Evolutionary conservation across 2,113 vertebrate genomes (phyloP), one percentile per base, ranked within the genome.

Genomic region (Parotia lawesii): DNA sequence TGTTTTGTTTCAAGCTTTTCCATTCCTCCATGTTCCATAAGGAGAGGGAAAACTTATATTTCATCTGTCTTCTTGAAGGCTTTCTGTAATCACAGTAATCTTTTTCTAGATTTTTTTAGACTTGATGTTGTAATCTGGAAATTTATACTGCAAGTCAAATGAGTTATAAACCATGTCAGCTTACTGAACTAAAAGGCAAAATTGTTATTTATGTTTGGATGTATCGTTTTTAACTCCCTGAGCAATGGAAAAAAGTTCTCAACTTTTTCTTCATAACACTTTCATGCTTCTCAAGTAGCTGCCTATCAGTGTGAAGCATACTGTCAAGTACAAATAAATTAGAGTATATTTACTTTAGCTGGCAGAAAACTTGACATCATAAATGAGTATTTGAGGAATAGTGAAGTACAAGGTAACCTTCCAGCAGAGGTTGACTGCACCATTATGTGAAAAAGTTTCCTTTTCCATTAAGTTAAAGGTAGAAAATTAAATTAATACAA

Each of bases 241-340:
- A 96, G 27, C 16, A 93, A 73, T 29, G 38, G 35, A 72, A 90
- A 90, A 73, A 5, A 23, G 4, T 80, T 91, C 33, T 76, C 16
- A 90, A 50, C 9, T 25, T 95, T 94, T 90, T 79, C 27, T 86
- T 94, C 44, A 71, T 27, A 81, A 84, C 38, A 67, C 2, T 77
- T 89, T 78, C 75, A 61, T 5, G 0, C 10, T 92, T 73, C 29
- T 94, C 42, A 92, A 33, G 10, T 72, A 86, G 21, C 21, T 96
- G 75, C 62, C 45, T 93, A 40, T 89, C 61, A 77, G 4, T 35
- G 14, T 82, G 60, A 87, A 93, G 48, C 15, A 57, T 50, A 71
- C 69, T 27, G 21, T 71, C 65, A 94, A 89, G 37, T 47, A 53
- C 12, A 93, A 76, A 92, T 93, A 93, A 93, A 85, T 94, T 81